phyloP scores from a whole-genome alignment of 2,113 vertebrate genomes.

The Turnix velox region DNA sequence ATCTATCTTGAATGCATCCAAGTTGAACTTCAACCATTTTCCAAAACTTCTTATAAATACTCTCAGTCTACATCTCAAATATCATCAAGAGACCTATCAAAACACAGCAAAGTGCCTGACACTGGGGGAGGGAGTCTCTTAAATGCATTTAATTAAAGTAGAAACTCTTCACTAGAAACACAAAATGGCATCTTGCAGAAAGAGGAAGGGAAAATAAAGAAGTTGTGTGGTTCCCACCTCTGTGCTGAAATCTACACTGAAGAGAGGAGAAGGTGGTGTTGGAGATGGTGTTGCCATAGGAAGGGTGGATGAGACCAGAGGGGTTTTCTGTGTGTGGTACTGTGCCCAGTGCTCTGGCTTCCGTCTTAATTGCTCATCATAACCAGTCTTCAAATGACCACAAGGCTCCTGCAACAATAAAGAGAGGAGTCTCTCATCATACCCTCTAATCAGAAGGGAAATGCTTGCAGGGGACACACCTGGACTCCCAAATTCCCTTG shows the following conservation, averaged over 20 bases:
- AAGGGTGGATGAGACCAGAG: slow-evolving; percentile 74
- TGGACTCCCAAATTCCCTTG: background rate
- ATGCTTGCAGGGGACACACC: background rate
- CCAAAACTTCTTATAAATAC: background rate
- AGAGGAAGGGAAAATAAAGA: background rate
- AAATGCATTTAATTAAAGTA: background rate
- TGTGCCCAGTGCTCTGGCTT: slow-evolving; percentile 93
- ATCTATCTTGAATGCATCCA: background rate
- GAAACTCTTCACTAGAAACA: background rate
- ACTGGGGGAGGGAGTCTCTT: background rate
- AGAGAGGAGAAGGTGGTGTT: slow-evolving; percentile 89
- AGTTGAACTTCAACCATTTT: background rate
- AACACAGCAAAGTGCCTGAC: background rate
- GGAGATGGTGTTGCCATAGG: slow-evolving; percentile 79
- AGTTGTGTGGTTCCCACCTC: slow-evolving; percentile 76
- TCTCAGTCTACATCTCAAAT: background rate
- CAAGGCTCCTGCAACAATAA: slow-evolving; percentile 79
- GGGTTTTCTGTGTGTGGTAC: slow-evolving; percentile 80
- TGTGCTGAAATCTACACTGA: slow-evolving; percentile 86
- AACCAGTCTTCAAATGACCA: slow-evolving; percentile 84
- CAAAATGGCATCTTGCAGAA: background rate
- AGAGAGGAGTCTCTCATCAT: background rate
- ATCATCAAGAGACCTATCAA: background rate
- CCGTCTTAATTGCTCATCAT: slow-evolving; percentile 87
- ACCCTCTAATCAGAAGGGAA: background rate